phyloP scores from a whole-genome alignment of 2,113 vertebrate species.

The Xiphorhynchus elegans region DNA sequence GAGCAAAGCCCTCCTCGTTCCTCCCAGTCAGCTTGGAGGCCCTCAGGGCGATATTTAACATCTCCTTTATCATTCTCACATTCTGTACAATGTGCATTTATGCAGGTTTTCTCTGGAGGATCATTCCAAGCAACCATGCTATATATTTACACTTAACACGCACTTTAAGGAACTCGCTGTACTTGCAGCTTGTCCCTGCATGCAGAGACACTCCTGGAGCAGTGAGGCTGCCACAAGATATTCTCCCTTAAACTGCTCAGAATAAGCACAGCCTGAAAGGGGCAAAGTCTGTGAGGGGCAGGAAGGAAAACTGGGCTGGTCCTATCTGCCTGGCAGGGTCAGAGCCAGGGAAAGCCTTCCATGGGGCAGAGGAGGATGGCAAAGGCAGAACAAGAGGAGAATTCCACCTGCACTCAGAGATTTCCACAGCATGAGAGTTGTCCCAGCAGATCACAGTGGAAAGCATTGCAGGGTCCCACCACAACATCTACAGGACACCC shows the following conservation, averaged over 20 bases:
- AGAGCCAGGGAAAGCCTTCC: neutral
- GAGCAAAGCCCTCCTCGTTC: neutral
- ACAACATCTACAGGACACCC: fast-evolving
- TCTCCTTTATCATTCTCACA: neutral
- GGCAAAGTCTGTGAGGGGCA: too few relatives aligned
- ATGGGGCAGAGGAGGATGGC: fast-evolving
- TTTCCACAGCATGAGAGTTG: fast-evolving
- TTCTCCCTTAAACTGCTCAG: neutral
- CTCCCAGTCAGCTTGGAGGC: neutral
- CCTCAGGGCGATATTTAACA: neutral
- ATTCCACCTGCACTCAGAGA: fast-evolving
- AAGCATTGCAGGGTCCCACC: neutral
- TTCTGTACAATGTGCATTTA: neutral
- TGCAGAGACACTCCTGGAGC: neutral
- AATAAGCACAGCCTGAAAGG: neutral
- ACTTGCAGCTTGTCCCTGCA: fast-evolving
- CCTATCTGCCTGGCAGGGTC: neutral
- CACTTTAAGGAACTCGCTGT: neutral
- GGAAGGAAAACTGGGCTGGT: neutral
- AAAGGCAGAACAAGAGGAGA: neutral
- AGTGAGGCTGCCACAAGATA: neutral
- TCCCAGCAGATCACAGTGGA: neutral
- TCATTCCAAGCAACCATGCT: neutral
- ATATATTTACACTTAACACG: neutral
- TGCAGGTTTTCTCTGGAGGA: neutral